Evolutionary conservation across 2,113 vertebrate genomes (phyloP), one percentile per base, ranked within the genome.

Genomic region (Pseudorhombus dupliciocellatus): DNA sequence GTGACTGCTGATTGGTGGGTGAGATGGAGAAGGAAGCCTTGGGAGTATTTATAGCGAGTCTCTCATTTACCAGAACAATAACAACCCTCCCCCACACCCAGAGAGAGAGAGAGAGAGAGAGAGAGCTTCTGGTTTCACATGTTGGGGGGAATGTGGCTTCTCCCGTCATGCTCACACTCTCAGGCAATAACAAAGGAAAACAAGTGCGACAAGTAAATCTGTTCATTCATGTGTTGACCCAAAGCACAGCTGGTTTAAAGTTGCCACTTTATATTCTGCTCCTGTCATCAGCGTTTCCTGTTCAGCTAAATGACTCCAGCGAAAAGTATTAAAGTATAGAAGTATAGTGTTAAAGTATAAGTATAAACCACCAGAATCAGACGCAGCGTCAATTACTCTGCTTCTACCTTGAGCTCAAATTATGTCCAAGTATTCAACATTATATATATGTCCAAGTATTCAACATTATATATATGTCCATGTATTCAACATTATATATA

Each of bases 41-140:
- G 83, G 56, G 73, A 85, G 89, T 93, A 94, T 93, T 94, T 93
- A 93, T 93, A 93, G 92, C 88, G 87, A 79, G 80, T 90, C 91
- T 88, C 91, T 92, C 82, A 87, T 92, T 93, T 92, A 91, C 84
- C 87, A 92, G 90, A 92, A 93, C 91, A 94, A 93, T 90, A 91
- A 90, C 90, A 90, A 79, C 89, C 86, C 85, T 90, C 85, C 90
- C 87, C 90, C 87, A 84, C 84, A 87, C 68, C 1, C 1, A 64
- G 57, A 44, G 75, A 75, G 30, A 74, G 70, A 71, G 54, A 75
- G 69, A 77, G 21, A 30, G 58, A 66, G 86, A 90, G 80, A 86
- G 75, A 77, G 77, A 86, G n/a, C 84, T 86, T 90, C 87, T 88
- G 74, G 84, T 92, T 90, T 93, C 83, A 82, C 83, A 81, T 81